Base-by-base conservation (phyloP, 35 echinoderm and acorn worm genomes). In the Heliocidaris erythrogramma region DNA sequence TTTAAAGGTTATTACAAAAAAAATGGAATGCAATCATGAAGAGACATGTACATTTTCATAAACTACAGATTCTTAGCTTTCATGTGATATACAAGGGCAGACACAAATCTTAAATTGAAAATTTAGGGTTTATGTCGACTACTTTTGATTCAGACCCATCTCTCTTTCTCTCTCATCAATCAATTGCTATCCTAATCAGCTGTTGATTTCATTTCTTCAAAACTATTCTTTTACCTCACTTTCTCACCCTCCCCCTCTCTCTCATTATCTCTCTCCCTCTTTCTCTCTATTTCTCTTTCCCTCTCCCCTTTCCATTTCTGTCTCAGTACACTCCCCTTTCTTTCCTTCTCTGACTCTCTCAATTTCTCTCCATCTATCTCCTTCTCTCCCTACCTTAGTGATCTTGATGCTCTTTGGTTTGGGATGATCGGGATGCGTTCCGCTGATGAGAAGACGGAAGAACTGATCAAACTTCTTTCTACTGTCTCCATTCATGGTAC, bases 381-480 rank as follows among this genome's bases (percentile, higher is more conserved):
- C 5, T 21, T 78, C 65, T 78, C 17, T 59, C 9, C 86, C 92
- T 91, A 99, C 98, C 98, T 99, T 99, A 30, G 98, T 96, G 60
- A 99, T 97, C 90, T 99, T 99, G 94, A 99, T 99, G 90, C 98
- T 99, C 95, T 99, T 99, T 88, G 98, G 98, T 95, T 99, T 99
- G 4, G 98, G 98, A 91, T 99, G 98, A 32, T 99, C 97, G 4
- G 96, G 94, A 48, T 96, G 87, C 47, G 98, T 99, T 18, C 98
- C 98, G 90, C 96, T 97, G 89, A 99, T 99, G n/a, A 99, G 94
- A 2, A 96, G 60, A 30, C 98, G 95, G 97, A 99, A 99, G 92
- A 96, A 99, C 49, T 97, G 96, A 65, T 99, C 97, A 96, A 99
- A 99, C 85, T 99, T 99, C 90, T 94, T 88, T 2, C 97, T 94